Conservation (phyloP, 2,888 invertebrate species). For the Magallana nippona region DNA sequence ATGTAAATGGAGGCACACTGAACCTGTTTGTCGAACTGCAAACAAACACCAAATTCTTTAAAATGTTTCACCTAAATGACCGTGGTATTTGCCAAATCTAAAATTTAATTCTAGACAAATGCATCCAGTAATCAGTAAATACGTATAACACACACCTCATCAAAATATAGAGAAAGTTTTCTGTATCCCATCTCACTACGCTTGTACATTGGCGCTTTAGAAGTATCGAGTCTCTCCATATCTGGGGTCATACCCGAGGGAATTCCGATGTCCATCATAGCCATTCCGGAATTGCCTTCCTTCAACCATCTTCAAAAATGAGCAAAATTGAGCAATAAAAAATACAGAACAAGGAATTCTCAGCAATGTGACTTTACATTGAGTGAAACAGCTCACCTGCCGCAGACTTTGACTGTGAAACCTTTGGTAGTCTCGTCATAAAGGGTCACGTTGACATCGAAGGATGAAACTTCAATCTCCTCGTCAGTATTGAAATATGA, state of each 20-base stretch:
- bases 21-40: conserved; percentile 63
- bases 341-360: no score
- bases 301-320: conserved; percentile 59
- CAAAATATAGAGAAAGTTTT: conserved; percentile 59
- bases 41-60: background rate
- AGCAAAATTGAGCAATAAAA: background rate
- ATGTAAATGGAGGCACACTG: conserved; percentile 65
- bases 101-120: no score
- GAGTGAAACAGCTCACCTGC: conserved; percentile 50
- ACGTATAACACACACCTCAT: conserved; percentile 52
- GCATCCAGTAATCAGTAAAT: no score
- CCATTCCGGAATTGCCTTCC: conserved; percentile 68
- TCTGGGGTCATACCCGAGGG: conserved; percentile 71
- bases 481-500: conserved; percentile 66
- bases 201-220: conserved; percentile 60
- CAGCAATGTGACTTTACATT: background rate
- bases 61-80: no score
- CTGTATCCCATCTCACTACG: conserved; percentile 49
- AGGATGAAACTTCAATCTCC: conserved; percentile 63
- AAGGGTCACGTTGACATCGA: conserved; percentile 67
- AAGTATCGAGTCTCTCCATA: conserved; percentile 52
- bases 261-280: conserved; percentile 67
- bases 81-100: no score
- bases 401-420: conserved; percentile 63
- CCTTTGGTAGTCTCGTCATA: conserved; percentile 65